Evolutionary conservation across 1,140 invertebrate genomes (phyloP).

Genomic region (Drosophila kepulauana): DNA sequence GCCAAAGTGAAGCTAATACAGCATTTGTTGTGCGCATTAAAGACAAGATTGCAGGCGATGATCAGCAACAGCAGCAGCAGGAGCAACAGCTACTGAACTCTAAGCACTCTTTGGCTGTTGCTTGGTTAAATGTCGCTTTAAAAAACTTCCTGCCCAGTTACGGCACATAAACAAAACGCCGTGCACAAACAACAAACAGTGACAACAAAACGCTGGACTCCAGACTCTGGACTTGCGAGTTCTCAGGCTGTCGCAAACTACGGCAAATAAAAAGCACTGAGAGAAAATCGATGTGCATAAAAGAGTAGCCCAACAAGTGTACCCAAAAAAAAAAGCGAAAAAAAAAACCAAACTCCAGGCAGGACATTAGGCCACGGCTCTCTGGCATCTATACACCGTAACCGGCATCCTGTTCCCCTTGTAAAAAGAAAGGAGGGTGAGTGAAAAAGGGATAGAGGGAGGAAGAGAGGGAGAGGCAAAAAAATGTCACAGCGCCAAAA

Average conservation of each 20-base stretch:
- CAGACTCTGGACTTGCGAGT: neutral
- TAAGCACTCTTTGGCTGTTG: neutral
- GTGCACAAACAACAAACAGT: conserved; percentile 35
- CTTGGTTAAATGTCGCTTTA: conserved; percentile 66
- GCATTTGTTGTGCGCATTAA: too few relatives aligned
- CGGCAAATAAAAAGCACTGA: conserved; percentile 80
- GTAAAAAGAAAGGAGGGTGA: neutral
- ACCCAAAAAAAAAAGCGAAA: conserved; percentile 39
- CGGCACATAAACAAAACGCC: conserved; percentile 77
- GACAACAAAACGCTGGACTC: conserved; percentile 12
- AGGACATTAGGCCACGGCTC: conserved; percentile 53
- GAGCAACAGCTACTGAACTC: neutral
- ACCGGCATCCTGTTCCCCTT: neutral
- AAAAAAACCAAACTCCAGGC: conserved; percentile 21
- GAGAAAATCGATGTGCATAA: conserved; percentile 83
- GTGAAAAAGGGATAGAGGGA: neutral
- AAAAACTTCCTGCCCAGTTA: conserved; percentile 74
- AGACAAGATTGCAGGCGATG: neutral
- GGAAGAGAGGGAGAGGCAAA: conserved; percentile 14
- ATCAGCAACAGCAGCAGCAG: neutral
- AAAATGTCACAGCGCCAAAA: conserved; percentile 67
- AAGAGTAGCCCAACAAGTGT: conserved; percentile 78
- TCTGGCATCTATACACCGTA: conserved; percentile 22
- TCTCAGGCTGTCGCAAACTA: conserved; percentile 21
- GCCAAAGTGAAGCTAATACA: too few relatives aligned